phyloP scores from a whole-genome alignment of 1,140 invertebrate species.

The Polypedilum pembai region DNA sequence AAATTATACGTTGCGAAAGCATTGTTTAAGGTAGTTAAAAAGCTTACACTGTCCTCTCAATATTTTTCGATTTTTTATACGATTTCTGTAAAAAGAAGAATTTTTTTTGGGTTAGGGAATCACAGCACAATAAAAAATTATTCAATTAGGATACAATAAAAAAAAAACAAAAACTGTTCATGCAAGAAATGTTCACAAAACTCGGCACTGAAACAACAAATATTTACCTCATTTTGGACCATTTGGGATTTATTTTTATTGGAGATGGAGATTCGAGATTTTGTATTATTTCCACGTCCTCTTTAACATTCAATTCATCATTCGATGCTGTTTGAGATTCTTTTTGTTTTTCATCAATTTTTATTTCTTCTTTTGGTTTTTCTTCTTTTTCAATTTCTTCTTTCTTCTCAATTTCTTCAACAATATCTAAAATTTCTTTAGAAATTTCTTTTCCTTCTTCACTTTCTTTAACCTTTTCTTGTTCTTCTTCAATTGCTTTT shows the following conservation, averaged over 20 bases:
- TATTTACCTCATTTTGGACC: slow-evolving; percentile 35
- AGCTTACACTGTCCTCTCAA: slow-evolving; percentile 11
- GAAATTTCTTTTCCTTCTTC: slow-evolving; percentile 11
- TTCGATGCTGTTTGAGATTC: not conserved
- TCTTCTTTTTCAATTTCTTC: slow-evolving; percentile 39
- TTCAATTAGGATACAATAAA: not conserved
- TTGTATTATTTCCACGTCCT: slow-evolving; percentile 12
- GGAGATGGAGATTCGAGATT: not conserved
- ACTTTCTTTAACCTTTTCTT: slow-evolving; percentile 8
- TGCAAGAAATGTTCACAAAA: slow-evolving; percentile 3
- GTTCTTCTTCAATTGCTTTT: slow-evolving; percentile 23
- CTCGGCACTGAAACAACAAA: not conserved
- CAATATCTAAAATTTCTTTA: too few relatives aligned
- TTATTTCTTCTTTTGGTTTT: slow-evolving; percentile 34
- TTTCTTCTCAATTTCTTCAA: slow-evolving; percentile 36
- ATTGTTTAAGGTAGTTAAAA: not conserved
- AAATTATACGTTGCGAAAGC: not conserved
- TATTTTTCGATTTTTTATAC: not conserved
- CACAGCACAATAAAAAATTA: not conserved
- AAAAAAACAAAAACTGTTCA: not conserved
- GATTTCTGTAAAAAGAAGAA: slow-evolving; percentile 3
- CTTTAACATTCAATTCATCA: slow-evolving; percentile 30
- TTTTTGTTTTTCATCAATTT: slow-evolving; percentile 31
- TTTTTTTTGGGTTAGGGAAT: not conserved
- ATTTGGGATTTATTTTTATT: slow-evolving; percentile 29